Evolutionary conservation across 2,113 vertebrate species (phyloP), one percentile per base, ranked within the genome.

Genomic region (Elephas maximus): DNA sequence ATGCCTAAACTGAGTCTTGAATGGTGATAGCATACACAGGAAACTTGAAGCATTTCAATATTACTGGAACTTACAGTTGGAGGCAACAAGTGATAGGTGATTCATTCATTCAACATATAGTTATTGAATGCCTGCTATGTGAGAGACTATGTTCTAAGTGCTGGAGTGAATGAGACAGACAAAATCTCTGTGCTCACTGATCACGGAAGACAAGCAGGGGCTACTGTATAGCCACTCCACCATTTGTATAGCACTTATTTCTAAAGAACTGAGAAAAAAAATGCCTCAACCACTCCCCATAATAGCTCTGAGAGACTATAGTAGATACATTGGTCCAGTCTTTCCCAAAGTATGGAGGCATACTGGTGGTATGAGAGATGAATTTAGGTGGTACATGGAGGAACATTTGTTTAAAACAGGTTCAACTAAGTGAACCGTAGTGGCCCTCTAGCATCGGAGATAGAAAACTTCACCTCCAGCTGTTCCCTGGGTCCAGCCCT

Each of bases 401-500:
- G 48, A 65, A 60, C 21, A 87, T 24, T 71, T n/a, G 17, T 37
- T 24, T 26, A 37, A 86, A 51, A 85, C 15, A 57, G 53, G 53
- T 57, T 14, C 11, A 57, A 62, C 53, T 17, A 57, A 62, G 69
- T 14, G n/a, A 86, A 93, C 37, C 28, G 37, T 82, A 95, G 69
- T n/a, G 93, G 74, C 69, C 5, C 14, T 89, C 74, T 63, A 83
- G 23, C 44, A 91, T 91, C 33, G 85, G 57, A 78, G 90, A 85
- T 45, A 96, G 67, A 96, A 95, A 95, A 67, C 80, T 62, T 95
- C 74, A 71, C 88, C 67, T 74, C 51, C 57, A 12, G 0, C n/a
- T 20, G 76, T 83, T 95, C 81, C 51, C 76, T 88, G 45, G 48
- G 62, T 87, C 90, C 4, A 83, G 30, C 53, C 45, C 37, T 80